A percentile compares a stretch with the other conserved stretches of the same genome.
phyloP scores from a whole-genome alignment of 2,797 vertebrate genomes.

The Staurois parvus region DNA sequence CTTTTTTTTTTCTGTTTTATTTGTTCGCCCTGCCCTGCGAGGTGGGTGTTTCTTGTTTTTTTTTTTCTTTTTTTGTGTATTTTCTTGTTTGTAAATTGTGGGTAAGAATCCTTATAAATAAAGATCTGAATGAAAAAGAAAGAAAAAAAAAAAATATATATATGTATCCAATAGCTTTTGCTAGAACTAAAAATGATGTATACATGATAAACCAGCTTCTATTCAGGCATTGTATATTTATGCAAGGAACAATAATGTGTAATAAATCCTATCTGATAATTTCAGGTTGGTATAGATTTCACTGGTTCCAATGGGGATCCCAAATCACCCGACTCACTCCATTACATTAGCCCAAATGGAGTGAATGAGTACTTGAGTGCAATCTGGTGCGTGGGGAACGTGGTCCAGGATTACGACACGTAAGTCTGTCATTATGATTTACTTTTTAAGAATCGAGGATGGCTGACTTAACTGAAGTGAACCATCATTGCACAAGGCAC shows the following conservation, averaged over 20 bases:
- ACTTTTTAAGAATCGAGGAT: not conserved
- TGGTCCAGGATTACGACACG: conserved; percentile 93
- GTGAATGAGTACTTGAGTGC: conserved; percentile 90
- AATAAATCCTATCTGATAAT: not conserved
- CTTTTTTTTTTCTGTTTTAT: too few relatives aligned
- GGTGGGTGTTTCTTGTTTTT: too few relatives aligned
- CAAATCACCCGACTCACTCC: conserved; percentile 87
- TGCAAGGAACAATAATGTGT: not conserved
- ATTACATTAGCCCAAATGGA: conserved; percentile 89
- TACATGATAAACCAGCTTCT: too few relatives aligned
- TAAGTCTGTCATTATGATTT: conserved; percentile 68
- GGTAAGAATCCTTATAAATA: too few relatives aligned
- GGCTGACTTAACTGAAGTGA: not conserved
- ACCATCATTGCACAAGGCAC: not conserved
- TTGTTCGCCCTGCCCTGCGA: too few relatives aligned
- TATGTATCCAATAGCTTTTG: too few relatives aligned
- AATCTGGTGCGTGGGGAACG: conserved; percentile 91
- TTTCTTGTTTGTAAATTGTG: too few relatives aligned
- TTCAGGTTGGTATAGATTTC: conserved; percentile 92
- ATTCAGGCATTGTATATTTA: too few relatives aligned
- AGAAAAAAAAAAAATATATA: too few relatives aligned
- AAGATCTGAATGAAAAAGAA: too few relatives aligned
- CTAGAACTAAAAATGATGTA: too few relatives aligned
- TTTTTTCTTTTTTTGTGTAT: too few relatives aligned
- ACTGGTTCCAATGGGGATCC: conserved; percentile 94